Conservation (phyloP, 2,797 vertebrate genomes). For the Labroides dimidiatus region DNA sequence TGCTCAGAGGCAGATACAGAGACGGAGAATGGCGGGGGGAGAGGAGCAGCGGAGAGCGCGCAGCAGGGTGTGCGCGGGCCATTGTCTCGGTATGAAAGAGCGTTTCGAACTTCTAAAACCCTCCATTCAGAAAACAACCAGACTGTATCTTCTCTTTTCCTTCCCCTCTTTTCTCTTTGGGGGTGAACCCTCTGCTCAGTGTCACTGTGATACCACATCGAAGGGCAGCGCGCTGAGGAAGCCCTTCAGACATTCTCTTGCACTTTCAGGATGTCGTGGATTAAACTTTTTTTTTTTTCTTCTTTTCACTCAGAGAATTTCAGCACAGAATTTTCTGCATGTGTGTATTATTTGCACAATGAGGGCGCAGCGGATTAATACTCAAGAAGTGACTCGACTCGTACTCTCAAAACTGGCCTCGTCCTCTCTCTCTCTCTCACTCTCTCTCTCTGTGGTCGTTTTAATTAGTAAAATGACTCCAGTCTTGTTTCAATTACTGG, state of each 20-base stretch:
- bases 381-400: slow-evolving; percentile 38
- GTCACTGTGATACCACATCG: slow-evolving; percentile 42
- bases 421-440: slow-evolving; percentile 49
- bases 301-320: slow-evolving; percentile 16
- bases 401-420: slow-evolving; percentile 27
- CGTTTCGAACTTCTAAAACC: slow-evolving; percentile 72
- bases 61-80: slow-evolving; percentile 76
- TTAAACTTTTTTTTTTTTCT: slow-evolving; percentile 21
- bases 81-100: slow-evolving; percentile 83
- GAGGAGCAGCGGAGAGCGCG: slow-evolving; percentile 68
- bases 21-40: slow-evolving; percentile 64
- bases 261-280: slow-evolving; percentile 46
- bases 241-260: slow-evolving; percentile 54
- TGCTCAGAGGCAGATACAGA: slow-evolving; percentile 79
- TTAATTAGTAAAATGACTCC: slow-evolving; percentile 55
- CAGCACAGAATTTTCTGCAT: slow-evolving; percentile 10
- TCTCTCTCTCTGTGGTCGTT: slow-evolving; percentile 50
- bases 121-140: slow-evolving; percentile 80
- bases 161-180: slow-evolving; percentile 69
- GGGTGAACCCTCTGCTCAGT: slow-evolving; percentile 68
- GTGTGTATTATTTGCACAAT: slow-evolving; percentile 25
- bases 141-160: slow-evolving; percentile 76
- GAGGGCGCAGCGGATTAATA: slow-evolving; percentile 9
- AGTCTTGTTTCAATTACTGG: slow-evolving; percentile 56
- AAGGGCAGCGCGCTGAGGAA: slow-evolving; percentile 45